These are phyloP conservation scores for Drosophila truncata DNA, from an alignment of 1,140 invertebrate species.

Conservation along the genomic window DNA sequence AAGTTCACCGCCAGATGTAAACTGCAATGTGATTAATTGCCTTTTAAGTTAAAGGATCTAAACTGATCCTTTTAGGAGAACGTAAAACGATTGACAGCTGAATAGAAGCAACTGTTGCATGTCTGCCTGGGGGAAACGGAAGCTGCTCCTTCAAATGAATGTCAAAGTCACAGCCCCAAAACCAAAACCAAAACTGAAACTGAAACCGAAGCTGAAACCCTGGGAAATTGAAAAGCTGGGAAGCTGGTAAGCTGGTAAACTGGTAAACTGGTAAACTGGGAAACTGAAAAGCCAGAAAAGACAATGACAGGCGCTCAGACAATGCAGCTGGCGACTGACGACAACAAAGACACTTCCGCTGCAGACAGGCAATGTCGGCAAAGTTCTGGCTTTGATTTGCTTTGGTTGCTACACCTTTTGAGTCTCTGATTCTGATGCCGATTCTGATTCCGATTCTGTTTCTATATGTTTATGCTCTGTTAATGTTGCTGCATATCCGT, in stretches of 20 bases:
- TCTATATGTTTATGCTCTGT: slow-evolving; percentile 24
- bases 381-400: slow-evolving; percentile 62
- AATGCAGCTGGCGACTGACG: slow-evolving; percentile 43
- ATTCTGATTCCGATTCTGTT: slow-evolving; percentile 1
- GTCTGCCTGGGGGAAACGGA: slow-evolving; percentile 12
- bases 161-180: slow-evolving; percentile 7
- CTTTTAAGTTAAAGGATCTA: not conserved
- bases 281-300: slow-evolving; percentile 11
- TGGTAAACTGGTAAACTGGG: slow-evolving; percentile 2
- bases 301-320: slow-evolving; percentile 41
- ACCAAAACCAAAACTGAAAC: not conserved
- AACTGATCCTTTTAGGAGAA: not conserved
- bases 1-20: not conserved
- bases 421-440: not conserved
- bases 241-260: not conserved
- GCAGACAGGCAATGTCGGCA: slow-evolving; percentile 63
- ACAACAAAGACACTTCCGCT: slow-evolving; percentile 56
- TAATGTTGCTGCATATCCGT: slow-evolving; percentile 52
- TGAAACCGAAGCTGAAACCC: not conserved
- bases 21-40: slow-evolving; percentile 16
- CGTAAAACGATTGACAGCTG: slow-evolving; percentile 11
- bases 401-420: slow-evolving; percentile 10
- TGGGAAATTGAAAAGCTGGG: not conserved
- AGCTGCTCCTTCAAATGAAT: slow-evolving; percentile 6
- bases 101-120: slow-evolving; percentile 35